Percentiles rank a stretch among this genome's conserved stretches.
These are phyloP conservation scores for Actinostola sp. DNA, from an alignment of 92 coral and sea anemone genomes.

Conservation along the genomic window DNA sequence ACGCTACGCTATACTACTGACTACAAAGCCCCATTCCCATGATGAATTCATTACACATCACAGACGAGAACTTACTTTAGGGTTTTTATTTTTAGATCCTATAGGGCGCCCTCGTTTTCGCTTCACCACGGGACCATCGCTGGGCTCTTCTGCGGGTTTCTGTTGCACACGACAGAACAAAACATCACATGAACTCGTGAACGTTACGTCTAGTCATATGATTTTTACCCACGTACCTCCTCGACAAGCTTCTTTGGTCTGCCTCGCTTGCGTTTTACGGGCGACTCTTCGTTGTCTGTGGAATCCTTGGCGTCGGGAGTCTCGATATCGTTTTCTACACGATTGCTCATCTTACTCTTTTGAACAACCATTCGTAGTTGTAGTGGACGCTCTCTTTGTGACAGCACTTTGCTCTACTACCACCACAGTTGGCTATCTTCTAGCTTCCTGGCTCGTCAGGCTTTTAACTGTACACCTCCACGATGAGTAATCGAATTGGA, in stretches of 20 bases:
- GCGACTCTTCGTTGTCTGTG: conserved; percentile 32
- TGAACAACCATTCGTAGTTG: conserved; percentile 28
- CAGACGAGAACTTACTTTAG: conserved; percentile 59
- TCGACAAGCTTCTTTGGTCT: conserved; percentile 72
- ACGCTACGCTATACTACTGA: conserved; percentile 18
- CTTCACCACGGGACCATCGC: conserved; percentile 80
- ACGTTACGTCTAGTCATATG: no score
- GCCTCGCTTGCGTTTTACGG: conserved; percentile 77
- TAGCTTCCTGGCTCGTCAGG: conserved; percentile 13
- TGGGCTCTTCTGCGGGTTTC: conserved; percentile 37
- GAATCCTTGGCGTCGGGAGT: conserved; percentile 43
- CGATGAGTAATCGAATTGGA: conserved; percentile 71
- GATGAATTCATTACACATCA: conserved; percentile 12
- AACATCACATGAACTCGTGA: conserved; percentile 6
- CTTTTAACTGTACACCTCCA: conserved; percentile 41
- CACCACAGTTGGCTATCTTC: conserved; percentile 45
- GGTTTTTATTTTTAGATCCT: conserved; percentile 94
- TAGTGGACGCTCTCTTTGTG: conserved; percentile 10
- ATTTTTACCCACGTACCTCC: conserved; percentile 73
- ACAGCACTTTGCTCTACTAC: conserved; percentile 27
- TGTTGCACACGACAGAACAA: conserved; percentile 17
- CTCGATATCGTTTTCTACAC: conserved; percentile 13
- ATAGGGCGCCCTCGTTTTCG: conserved; percentile 91
- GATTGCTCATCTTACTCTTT: conserved; percentile 24
- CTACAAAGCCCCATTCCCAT: not conserved